Percentiles rank a stretch among this genome's conserved stretches.
phyloP scores from a whole-genome alignment of 2,888 invertebrate genomes.

The Apamea sordens region DNA sequence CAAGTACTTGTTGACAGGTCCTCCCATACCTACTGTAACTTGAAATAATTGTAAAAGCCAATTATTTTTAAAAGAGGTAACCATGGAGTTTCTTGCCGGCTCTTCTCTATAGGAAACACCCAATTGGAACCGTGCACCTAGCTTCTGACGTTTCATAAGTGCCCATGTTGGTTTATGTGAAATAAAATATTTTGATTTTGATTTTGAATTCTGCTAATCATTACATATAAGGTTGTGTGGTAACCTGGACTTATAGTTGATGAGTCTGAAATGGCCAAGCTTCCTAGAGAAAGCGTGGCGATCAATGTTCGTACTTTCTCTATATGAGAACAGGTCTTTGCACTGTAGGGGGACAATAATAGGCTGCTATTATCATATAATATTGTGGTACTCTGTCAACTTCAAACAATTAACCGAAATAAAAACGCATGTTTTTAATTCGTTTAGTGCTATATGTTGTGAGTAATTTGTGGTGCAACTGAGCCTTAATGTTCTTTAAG shows the following conservation, averaged over 20 bases:
- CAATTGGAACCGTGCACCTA: too few species aligned
- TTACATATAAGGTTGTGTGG: neutral
- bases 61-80: too few species aligned
- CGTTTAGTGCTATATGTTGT: neutral
- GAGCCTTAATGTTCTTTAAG: constrained; percentile 19
- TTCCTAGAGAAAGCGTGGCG: neutral
- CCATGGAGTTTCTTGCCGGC: too few species aligned
- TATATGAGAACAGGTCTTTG: neutral
- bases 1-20: too few species aligned
- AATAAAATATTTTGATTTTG: too few species aligned
- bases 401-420: neutral
- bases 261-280: neutral
- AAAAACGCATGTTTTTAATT: constrained; percentile 5
- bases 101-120: too few species aligned
- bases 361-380: neutral
- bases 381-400: neutral
- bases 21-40: too few species aligned
- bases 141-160: too few species aligned
- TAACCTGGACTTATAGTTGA: neutral
- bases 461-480: constrained; percentile 21
- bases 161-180: too few species aligned
- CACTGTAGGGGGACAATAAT: neutral
- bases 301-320: neutral
- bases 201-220: too few species aligned
- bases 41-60: too few species aligned